Conservation (phyloP, 2,113 vertebrate species). For the Callorhinus ursinus region DNA sequence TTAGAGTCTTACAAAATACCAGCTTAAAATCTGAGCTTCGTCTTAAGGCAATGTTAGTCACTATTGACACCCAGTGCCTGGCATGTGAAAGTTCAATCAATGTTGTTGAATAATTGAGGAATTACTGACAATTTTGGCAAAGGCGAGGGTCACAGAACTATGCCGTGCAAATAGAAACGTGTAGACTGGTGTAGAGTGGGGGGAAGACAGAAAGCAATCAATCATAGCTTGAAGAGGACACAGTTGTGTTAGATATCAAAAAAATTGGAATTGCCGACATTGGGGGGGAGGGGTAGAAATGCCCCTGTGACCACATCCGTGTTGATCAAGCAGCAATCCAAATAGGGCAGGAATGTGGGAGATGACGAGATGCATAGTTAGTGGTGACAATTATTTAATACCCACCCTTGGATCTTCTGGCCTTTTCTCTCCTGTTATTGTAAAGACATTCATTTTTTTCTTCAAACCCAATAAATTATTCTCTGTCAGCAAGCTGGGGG, state of each 20-base stretch:
- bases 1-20: neutral
- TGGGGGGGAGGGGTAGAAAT: neutral
- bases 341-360: neutral
- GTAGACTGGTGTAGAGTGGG: neutral
- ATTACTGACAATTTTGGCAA: neutral
- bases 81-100: neutral
- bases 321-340: neutral
- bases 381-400: slow-evolving; percentile 61
- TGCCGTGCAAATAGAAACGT: neutral
- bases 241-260: neutral
- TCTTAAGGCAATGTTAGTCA: neutral
- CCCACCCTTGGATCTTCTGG: slow-evolving; percentile 42
- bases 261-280: neutral
- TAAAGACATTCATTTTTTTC: slow-evolving; percentile 76
- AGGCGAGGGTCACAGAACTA: neutral
- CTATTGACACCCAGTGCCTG: rapidly evolving
- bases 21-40: neutral
- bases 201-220: neutral
- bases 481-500: slow-evolving; percentile 74
- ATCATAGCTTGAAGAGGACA: neutral
- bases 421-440: slow-evolving; percentile 70
- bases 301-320: neutral
- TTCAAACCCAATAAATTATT: slow-evolving; percentile 81
- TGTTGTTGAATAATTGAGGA: neutral
- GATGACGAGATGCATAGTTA: neutral